phyloP scores from a whole-genome alignment of 2,113 vertebrate species.

The Hippocampus zosterae region DNA sequence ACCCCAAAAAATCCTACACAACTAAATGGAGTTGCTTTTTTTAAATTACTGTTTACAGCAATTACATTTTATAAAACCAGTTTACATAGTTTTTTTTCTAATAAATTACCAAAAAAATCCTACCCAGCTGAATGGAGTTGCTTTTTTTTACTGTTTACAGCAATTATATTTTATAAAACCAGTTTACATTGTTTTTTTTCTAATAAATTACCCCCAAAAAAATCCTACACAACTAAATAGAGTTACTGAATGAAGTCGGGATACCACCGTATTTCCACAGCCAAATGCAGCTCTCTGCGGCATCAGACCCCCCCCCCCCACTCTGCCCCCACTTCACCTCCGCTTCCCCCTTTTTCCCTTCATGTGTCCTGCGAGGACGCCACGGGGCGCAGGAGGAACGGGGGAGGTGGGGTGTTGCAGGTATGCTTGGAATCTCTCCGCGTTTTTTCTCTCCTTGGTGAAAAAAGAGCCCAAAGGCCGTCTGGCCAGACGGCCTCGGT shows the following conservation, averaged over 20 bases:
- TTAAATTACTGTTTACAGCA: too few relatives aligned
- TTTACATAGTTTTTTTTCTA: too few relatives aligned
- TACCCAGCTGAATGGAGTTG: background rate
- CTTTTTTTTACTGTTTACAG: background rate
- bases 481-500: slow-evolving; percentile 46
- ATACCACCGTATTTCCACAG: background rate
- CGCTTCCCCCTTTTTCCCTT: slow-evolving; percentile 27
- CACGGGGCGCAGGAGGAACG: slow-evolving; percentile 51
- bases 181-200: too few relatives aligned
- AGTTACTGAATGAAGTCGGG: background rate
- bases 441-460: slow-evolving; percentile 47
- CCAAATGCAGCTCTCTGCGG: slow-evolving; percentile 20
- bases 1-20: background rate
- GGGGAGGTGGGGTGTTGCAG: slow-evolving; percentile 42
- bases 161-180: too few relatives aligned
- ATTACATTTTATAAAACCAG: too few relatives aligned
- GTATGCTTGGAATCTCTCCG: slow-evolving; percentile 66
- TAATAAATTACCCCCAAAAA: too few relatives aligned
- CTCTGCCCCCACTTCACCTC: background rate
- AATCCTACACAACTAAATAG: background rate
- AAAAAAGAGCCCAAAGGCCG: slow-evolving; percentile 55
- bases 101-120: background rate
- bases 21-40: background rate
- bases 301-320: background rate
- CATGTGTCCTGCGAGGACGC: slow-evolving; percentile 59